phyloP scores from a whole-genome alignment of 2,113 vertebrate species.

The Nannobrachium achirus region DNA sequence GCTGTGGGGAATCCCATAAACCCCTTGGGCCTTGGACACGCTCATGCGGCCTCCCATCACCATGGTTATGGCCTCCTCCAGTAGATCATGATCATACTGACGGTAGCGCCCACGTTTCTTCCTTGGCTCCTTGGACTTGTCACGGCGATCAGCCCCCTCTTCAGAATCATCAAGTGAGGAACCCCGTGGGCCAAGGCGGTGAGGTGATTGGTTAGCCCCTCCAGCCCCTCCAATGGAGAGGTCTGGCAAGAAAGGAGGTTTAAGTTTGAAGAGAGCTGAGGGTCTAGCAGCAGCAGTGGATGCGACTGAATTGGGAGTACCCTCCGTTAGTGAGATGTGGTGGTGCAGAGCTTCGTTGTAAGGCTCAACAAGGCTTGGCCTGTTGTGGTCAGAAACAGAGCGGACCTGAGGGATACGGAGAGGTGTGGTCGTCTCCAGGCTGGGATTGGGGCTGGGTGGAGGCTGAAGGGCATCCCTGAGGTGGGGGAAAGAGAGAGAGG shows the following conservation, averaged over 20 bases:
- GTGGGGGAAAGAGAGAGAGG: conserved; percentile 88
- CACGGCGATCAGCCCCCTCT: conserved; percentile 88
- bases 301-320: conserved; percentile 38
- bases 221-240: conserved; percentile 88
- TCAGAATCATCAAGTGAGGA: conserved; percentile 88
- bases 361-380: conserved; percentile 48
- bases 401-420: conserved; percentile 77
- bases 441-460: conserved; percentile 64
- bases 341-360: conserved; percentile 49
- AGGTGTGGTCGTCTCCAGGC: conserved; percentile 49
- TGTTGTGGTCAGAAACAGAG: conserved; percentile 56
- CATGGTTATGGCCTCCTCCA: conserved; percentile 98
- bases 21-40: conserved; percentile 98
- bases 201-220: conserved; percentile 90
- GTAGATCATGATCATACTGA: conserved; percentile 96
- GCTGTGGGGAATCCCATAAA: conserved; percentile 99
- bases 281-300: conserved; percentile 50
- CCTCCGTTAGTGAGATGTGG: conserved; percentile 60
- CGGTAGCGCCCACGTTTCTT: conserved; percentile 98
- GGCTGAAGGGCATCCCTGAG: conserved; percentile 82
- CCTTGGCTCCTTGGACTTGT: conserved; percentile 97
- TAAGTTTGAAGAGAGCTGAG: conserved; percentile 66
- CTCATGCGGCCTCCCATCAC: conserved; percentile 98
- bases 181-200: conserved; percentile 54
- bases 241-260: conserved; percentile 73